Percentiles rank a stretch among this genome's conserved stretches.
Evolutionary conservation across 2,113 vertebrate species (phyloP).

Genomic region (Garra rufa): DNA sequence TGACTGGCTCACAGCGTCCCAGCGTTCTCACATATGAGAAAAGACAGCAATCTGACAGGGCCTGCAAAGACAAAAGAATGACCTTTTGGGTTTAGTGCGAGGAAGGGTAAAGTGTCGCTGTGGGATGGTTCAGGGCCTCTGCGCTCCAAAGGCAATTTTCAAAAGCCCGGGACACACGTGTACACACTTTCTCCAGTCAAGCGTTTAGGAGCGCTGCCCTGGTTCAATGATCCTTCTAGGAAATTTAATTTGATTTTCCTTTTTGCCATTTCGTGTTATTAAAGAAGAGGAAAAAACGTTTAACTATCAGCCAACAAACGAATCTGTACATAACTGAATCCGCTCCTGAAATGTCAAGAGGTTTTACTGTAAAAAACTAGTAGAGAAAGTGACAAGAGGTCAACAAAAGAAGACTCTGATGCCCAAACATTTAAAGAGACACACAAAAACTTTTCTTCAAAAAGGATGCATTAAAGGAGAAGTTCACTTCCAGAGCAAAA

Average conservation of each 20-base stretch:
- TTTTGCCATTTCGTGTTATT: constrained; percentile 35
- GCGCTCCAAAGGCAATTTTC: constrained; percentile 51
- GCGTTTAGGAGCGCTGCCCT: constrained; percentile 24
- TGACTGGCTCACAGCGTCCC: constrained; percentile 36
- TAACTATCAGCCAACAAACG: neutral
- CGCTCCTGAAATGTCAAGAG: neutral
- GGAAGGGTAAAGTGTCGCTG: constrained; percentile 39
- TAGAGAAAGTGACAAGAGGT: neutral
- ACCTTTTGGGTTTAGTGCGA: constrained; percentile 51
- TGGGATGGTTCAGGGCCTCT: constrained; percentile 42
- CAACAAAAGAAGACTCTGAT: neutral
- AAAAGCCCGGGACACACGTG: constrained; percentile 25
- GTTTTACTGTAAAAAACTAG: neutral
- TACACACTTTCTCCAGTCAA: constrained; percentile 31
- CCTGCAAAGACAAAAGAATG: constrained; percentile 49
- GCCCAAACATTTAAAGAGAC: neutral
- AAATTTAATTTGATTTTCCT: constrained; percentile 37
- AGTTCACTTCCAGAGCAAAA: too few relatives aligned
- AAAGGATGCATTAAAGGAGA: neutral
- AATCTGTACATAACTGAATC: constrained; percentile 10
- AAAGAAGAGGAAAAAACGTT: neutral
- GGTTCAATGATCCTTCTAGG: constrained; percentile 17
- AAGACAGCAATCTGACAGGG: constrained; percentile 55
- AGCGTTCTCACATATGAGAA: constrained; percentile 47
- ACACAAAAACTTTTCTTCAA: neutral